Evolutionary conservation across 2,797 vertebrate genomes (phyloP).

Genomic region (Etheostoma perlongum): DNA sequence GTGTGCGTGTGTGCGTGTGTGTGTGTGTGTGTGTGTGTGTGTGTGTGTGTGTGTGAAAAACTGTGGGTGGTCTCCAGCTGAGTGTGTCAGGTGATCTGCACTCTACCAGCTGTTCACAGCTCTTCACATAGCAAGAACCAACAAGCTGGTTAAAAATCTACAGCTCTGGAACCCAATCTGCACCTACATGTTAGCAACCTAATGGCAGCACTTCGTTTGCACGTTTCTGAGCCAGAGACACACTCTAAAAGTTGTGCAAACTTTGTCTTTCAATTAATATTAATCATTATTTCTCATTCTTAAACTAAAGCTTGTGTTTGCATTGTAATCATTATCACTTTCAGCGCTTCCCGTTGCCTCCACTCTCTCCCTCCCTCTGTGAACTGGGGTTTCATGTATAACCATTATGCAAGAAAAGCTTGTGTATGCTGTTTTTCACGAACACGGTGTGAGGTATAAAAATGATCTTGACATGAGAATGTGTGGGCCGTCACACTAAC

Average conservation of each 20-base stretch:
- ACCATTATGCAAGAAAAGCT: no score
- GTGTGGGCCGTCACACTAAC: no score
- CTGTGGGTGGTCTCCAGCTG: constrained; percentile 60
- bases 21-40: constrained; percentile 1
- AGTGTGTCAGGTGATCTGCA: constrained; percentile 69
- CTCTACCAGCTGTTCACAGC: constrained; percentile 70
- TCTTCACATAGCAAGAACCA: constrained; percentile 50
- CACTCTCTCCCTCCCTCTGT: no score
- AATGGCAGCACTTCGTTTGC: constrained; percentile 20
- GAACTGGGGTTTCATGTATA: no score
- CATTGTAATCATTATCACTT: no score
- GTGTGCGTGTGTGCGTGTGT: constrained; percentile 5
- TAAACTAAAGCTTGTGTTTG: no score
- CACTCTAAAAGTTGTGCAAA: not conserved
- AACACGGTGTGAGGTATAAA: no score
- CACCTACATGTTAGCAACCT: not conserved
- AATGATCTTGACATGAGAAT: no score
- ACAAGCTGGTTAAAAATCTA: constrained; percentile 46
- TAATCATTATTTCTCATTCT: not conserved
- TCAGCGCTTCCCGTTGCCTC: no score
- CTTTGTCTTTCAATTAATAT: not conserved
- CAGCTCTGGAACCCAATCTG: constrained; percentile 47
- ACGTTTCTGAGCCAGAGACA: constrained; percentile 4
- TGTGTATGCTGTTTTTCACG: no score
- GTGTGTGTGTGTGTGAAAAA: constrained; percentile 1